These are phyloP conservation scores for Thamnaconus septentrionalis DNA, from an alignment of 2,113 vertebrate genomes.

Conservation along the genomic window DNA sequence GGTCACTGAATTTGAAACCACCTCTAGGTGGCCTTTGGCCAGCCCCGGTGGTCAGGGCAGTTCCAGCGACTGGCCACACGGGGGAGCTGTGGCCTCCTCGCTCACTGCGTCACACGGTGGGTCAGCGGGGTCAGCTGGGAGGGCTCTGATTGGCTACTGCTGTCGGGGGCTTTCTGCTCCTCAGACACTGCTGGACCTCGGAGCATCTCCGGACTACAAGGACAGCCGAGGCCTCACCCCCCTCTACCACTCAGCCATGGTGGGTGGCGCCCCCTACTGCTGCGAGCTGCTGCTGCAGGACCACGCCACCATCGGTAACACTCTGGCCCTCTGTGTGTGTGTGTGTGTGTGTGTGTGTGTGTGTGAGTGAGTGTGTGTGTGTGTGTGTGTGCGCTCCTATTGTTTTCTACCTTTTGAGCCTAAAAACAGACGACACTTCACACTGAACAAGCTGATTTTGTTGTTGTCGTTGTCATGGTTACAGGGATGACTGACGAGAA, in stretches of 20 bases:
- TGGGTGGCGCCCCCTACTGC: slow-evolving; percentile 93
- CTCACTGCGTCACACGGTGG: too few relatives aligned
- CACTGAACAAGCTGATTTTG: slow-evolving; percentile 31
- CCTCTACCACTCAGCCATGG: slow-evolving; percentile 94
- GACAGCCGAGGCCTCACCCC: slow-evolving; percentile 94
- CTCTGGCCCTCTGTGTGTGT: not conserved
- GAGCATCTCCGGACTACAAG: slow-evolving; percentile 94
- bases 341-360: slow-evolving; percentile 7
- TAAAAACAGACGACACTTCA: slow-evolving; percentile 10
- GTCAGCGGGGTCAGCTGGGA: too few relatives aligned
- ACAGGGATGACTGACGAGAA: slow-evolving; percentile 88
- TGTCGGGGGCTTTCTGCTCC: not conserved
- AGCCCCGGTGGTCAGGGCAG: too few relatives aligned
- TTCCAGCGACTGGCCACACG: too few relatives aligned
- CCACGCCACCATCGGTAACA: slow-evolving; percentile 84
- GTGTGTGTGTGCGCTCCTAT: slow-evolving; percentile 1
- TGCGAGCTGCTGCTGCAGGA: slow-evolving; percentile 93
- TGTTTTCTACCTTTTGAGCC: slow-evolving; percentile 10
- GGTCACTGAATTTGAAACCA: too few relatives aligned
- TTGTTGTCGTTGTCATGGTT: slow-evolving; percentile 51
- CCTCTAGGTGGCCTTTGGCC: too few relatives aligned
- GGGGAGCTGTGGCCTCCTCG: too few relatives aligned
- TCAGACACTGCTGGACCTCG: slow-evolving; percentile 91
- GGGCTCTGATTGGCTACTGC: too few relatives aligned
- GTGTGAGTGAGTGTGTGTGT: slow-evolving; percentile 15